A percentile compares a stretch with the other conserved stretches of the same genome.
phyloP scores from a whole-genome alignment of 2,888 invertebrate genomes.

The Monopis laevigella region DNA sequence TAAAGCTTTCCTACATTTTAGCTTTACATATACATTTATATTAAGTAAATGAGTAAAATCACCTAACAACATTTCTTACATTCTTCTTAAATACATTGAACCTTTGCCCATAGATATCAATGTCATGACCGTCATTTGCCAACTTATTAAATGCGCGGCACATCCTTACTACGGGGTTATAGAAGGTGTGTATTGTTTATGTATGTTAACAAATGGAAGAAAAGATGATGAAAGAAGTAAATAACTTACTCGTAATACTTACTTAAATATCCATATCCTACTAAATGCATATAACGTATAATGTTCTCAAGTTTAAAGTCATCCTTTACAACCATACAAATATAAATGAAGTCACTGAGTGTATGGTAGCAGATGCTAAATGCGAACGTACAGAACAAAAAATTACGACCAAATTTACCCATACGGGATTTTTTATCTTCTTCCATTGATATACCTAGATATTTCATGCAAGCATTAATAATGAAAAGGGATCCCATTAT shows the following conservation, averaged over 20 bases:
- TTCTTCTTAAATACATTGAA: too few relatives aligned
- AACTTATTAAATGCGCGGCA: too few relatives aligned
- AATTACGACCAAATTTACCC: conserved; percentile 32
- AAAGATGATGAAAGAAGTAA: conserved; percentile 5
- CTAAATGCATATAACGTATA: conserved; percentile 54
- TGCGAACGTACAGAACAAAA: conserved; percentile 37
- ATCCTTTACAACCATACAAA: conserved; percentile 43
- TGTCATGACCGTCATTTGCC: too few relatives aligned
- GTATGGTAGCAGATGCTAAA: conserved; percentile 47
- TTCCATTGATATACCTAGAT: conserved; percentile 44
- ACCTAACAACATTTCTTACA: too few relatives aligned
- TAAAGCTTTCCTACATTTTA: too few relatives aligned
- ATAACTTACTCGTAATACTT: conserved; percentile 24
- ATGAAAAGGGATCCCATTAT: conserved; percentile 40
- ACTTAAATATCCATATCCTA: conserved; percentile 56
- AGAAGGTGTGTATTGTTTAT: too few relatives aligned
- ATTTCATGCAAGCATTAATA: conserved; percentile 41
- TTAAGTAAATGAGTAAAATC: too few relatives aligned
- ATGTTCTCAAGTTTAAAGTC: conserved; percentile 54
- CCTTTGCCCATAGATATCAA: too few relatives aligned
- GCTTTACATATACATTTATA: too few relatives aligned
- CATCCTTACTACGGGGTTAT: neutral
- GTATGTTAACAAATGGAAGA: too few relatives aligned
- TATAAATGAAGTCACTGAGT: conserved; percentile 48
- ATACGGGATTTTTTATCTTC: conserved; percentile 25